Evolutionary conservation across 2,888 invertebrate species (phyloP), one percentile per base, ranked within the genome.

Genomic region (Synergus umbraculus): DNA sequence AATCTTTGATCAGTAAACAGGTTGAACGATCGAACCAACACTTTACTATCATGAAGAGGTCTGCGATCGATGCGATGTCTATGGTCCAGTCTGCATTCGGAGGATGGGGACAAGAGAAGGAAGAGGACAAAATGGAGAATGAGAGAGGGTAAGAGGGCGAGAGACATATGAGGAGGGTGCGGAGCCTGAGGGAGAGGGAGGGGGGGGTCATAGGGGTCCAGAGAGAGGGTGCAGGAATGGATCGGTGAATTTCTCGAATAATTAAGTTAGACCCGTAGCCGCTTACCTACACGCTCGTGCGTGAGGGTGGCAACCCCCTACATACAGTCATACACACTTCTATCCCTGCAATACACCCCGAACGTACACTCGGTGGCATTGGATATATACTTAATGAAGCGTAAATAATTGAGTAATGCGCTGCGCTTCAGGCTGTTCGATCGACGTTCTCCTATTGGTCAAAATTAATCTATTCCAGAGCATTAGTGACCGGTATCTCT

Each of bases 401-500:
- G 90, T 92, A 92, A 92, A 92, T 92, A 92, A 92, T 92, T 92
- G 92, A 92, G 92, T 92, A 92, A 92, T 92, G 92, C 91, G 92
- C 92, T 92, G 92, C 91, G 92, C 92, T 91, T 88, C 91, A 88
- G 91, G 91, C 90, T 89, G 89, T 91, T 92, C 92, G 92, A 91
- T 91, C 91, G 90, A 83, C 87, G 89, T 81, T 84, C 89, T 84
- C 89, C 92, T 91, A 92, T 91, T 92, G 92, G 92, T 91, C 90
- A 90, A 90, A 90, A 92, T 92, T 92, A 92, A 92, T 92, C 91
- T 92, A 92, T 92, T 91, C 91, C 90, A 89, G 90, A 89, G 91
- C 92, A 92, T 91, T 90, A 91, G 90, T 89, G 89, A 88, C 87
- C 87, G 87, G 88, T 89, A 90, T 89, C 90, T 90, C 87, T 88